A percentile compares a stretch with the other conserved stretches of the same genome.
Conservation (phyloP, 1,140 invertebrate species). For the Cataglyphis hispanica region DNA sequence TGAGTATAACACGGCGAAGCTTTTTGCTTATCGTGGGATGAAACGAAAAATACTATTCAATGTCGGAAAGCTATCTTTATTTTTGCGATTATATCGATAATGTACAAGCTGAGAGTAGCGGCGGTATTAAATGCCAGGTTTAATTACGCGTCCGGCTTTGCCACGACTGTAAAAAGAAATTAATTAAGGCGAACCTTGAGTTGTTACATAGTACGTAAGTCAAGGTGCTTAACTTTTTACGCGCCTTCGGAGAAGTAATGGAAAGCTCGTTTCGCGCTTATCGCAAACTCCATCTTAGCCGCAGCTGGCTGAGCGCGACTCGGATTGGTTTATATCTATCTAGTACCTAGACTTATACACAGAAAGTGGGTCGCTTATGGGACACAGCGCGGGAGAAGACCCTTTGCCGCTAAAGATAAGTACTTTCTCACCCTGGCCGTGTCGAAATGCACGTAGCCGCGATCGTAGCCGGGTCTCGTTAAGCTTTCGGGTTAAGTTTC, state of each 20-base stretch:
- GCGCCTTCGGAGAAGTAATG: slow-evolving; percentile 49
- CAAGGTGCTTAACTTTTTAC: slow-evolving; percentile 57
- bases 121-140: slow-evolving; percentile 28
- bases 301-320: slow-evolving; percentile 37
- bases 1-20: background rate
- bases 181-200: slow-evolving; percentile 50
- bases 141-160: slow-evolving; percentile 23
- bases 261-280: slow-evolving; percentile 59
- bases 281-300: slow-evolving; percentile 42
- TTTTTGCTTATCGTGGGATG: background rate
- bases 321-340: slow-evolving; percentile 36
- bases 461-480: slow-evolving; percentile 55
- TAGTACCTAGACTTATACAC: background rate
- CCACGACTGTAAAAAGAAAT: slow-evolving; percentile 35
- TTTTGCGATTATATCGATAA: slow-evolving; percentile 21
- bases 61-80: background rate
- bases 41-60: slow-evolving; percentile 12
- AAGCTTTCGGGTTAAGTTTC: slow-evolving; percentile 54
- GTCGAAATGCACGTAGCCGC: slow-evolving; percentile 40
- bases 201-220: slow-evolving; percentile 36
- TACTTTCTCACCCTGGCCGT: slow-evolving; percentile 48
- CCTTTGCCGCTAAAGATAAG: slow-evolving; percentile 57
- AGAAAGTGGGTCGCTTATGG: slow-evolving; percentile 60
- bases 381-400: slow-evolving; percentile 41
- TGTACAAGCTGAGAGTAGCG: background rate